These are phyloP conservation scores for Lysandra coridon DNA, from an alignment of 2,888 invertebrate genomes.

Conservation along the genomic window DNA sequence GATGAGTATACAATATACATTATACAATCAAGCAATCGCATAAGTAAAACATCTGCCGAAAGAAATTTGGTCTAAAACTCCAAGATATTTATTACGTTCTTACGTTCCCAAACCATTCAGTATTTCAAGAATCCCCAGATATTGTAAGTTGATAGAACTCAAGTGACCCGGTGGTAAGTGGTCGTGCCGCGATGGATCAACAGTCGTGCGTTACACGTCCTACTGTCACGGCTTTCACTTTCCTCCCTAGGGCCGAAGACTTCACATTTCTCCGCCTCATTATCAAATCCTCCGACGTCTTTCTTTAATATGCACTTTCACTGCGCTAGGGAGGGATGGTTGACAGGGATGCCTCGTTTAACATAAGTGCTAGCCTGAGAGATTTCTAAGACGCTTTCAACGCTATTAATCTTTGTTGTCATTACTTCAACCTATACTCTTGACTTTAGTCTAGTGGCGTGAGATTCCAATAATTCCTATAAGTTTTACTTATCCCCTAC, in stretches of 20 bases:
- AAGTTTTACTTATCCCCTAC: no score
- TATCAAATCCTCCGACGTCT: conserved; percentile 53
- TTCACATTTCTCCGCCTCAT: conserved; percentile 62
- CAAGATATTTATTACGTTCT: no score
- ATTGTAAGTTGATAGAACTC: neutral
- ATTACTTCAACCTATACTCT: neutral
- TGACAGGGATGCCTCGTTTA: conserved; percentile 25
- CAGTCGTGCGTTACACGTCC: conserved; percentile 39
- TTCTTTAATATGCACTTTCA: conserved; percentile 52
- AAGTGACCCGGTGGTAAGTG: conserved; percentile 25
- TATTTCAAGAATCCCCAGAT: neutral
- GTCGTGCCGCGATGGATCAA: conserved; percentile 12
- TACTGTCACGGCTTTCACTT: conserved; percentile 54
- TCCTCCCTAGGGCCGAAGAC: conserved; percentile 46
- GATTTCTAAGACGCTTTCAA: neutral
- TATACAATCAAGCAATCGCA: neutral
- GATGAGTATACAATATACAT: neutral
- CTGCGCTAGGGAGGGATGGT: conserved; percentile 49
- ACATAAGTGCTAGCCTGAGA: neutral
- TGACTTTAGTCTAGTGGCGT: neutral
- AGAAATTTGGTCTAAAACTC: no score
- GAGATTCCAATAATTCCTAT: neutral
- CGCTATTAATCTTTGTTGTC: neutral
- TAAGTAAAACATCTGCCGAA: no score
- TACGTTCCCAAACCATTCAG: neutral